These are phyloP conservation scores for Panagrolaimus sp. DNA, from an alignment of 1,140 invertebrate species.

Conservation along the genomic window DNA sequence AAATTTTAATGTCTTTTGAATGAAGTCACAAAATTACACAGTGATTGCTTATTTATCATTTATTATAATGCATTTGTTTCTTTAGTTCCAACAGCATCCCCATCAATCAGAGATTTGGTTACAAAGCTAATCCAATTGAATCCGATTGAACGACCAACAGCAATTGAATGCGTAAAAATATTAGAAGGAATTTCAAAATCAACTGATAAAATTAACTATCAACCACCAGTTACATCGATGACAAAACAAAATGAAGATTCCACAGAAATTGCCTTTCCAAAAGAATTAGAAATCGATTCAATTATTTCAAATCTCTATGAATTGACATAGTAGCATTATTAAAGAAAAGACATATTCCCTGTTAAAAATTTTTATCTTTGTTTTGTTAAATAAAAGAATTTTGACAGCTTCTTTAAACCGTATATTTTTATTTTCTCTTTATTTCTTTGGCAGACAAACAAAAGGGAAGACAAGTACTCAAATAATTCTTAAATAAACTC, in stretches of 20 bases:
- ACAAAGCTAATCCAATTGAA: constrained; percentile 2
- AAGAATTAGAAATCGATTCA: constrained; percentile 3
- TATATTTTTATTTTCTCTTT: too few species aligned
- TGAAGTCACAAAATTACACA: too few species aligned
- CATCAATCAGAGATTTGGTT: background rate
- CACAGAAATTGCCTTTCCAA: background rate
- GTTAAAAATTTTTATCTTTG: too few species aligned
- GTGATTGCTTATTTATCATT: background rate
- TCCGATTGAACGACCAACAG: background rate
- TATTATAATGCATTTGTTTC: background rate
- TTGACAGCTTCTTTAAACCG: too few species aligned
- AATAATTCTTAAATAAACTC: too few species aligned
- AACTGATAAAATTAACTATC: background rate
- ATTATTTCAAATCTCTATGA: too few species aligned
- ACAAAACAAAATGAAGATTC: background rate
- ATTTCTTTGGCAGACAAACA: too few species aligned
- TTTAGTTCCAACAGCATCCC: background rate
- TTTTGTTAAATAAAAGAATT: too few species aligned
- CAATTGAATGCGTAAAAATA: background rate
- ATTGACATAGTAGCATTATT: too few species aligned
- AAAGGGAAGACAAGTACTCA: too few species aligned
- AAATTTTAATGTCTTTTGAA: too few species aligned
- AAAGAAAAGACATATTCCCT: too few species aligned
- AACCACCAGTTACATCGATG: background rate
- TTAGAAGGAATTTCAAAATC: background rate